A percentile compares a stretch with the other conserved stretches of the same genome.
Conservation (phyloP, 2,888 invertebrate species). For the Azorinus chamasolen region DNA sequence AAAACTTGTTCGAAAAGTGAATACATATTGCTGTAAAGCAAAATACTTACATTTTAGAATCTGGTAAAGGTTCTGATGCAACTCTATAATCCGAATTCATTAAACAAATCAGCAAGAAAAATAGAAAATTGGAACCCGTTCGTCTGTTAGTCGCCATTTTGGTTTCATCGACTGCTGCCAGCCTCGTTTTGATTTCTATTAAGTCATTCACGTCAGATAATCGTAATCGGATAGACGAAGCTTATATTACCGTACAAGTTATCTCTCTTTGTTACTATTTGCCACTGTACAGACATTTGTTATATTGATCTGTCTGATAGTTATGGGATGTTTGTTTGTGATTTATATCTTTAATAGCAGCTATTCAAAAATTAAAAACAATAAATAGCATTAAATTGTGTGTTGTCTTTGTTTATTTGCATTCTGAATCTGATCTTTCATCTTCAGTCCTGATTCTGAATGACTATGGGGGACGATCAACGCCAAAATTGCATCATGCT, state of each 20-base stretch:
- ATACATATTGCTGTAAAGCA: background rate
- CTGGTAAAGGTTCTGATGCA: slow-evolving; percentile 26
- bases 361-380: too few species aligned
- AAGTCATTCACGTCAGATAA: background rate
- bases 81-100: background rate
- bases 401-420: too few species aligned
- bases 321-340: too few species aligned
- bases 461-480: too few species aligned
- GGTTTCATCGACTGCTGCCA: slow-evolving; percentile 60
- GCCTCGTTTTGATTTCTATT: slow-evolving; percentile 37
- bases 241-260: background rate
- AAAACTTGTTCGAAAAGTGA: background rate
- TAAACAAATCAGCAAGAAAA: slow-evolving; percentile 31
- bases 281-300: too few species aligned
- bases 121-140: slow-evolving; percentile 12
- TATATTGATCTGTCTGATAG: too few species aligned
- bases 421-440: too few species aligned
- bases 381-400: too few species aligned
- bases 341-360: too few species aligned
- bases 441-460: too few species aligned
- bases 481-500: too few species aligned
- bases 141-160: slow-evolving; percentile 50
- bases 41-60: slow-evolving; percentile 37
- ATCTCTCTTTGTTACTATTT: slow-evolving; percentile 12
- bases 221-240: background rate